These are phyloP conservation scores for Nomada flava DNA, from an alignment of 2,888 invertebrate species.

Conservation along the genomic window DNA sequence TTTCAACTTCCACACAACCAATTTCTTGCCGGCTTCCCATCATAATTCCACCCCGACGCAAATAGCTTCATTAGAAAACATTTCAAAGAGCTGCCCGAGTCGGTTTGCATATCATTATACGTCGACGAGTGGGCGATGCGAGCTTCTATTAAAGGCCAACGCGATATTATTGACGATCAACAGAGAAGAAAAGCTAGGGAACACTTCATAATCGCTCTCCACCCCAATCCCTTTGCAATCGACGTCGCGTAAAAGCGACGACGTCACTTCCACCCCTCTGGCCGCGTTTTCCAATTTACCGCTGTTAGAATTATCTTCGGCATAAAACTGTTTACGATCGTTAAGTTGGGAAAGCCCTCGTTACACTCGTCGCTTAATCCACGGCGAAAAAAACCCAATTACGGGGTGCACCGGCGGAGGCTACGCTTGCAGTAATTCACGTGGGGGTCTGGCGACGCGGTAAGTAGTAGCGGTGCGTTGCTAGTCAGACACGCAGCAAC, in stretches of 20 bases:
- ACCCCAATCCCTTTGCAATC: neutral
- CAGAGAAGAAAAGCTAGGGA: neutral
- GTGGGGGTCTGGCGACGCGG: slow-evolving; percentile 12
- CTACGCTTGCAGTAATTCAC: slow-evolving; percentile 44
- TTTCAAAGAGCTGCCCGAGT: neutral
- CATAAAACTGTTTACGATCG: slow-evolving; percentile 52
- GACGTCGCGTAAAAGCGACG: slow-evolving; percentile 14
- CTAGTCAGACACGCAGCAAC: slow-evolving; percentile 56
- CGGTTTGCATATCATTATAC: slow-evolving; percentile 13
- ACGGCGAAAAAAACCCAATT: slow-evolving; percentile 40
- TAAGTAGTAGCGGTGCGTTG: slow-evolving; percentile 51
- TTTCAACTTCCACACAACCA: neutral
- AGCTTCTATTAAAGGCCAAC: slow-evolving; percentile 17
- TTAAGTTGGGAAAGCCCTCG: slow-evolving; percentile 29
- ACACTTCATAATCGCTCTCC: neutral
- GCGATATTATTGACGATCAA: slow-evolving; percentile 23
- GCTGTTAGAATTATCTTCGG: slow-evolving; percentile 37
- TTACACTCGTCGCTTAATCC: slow-evolving; percentile 39
- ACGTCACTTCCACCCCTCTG: neutral
- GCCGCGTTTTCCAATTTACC: slow-evolving; percentile 36
- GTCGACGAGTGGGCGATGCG: neutral
- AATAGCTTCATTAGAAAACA: neutral
- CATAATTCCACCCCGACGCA: neutral
- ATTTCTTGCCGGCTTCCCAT: neutral
- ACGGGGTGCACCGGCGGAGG: slow-evolving; percentile 19